phyloP scores from a whole-genome alignment of 2,113 vertebrate species.

The Ranitomeya variabilis region DNA sequence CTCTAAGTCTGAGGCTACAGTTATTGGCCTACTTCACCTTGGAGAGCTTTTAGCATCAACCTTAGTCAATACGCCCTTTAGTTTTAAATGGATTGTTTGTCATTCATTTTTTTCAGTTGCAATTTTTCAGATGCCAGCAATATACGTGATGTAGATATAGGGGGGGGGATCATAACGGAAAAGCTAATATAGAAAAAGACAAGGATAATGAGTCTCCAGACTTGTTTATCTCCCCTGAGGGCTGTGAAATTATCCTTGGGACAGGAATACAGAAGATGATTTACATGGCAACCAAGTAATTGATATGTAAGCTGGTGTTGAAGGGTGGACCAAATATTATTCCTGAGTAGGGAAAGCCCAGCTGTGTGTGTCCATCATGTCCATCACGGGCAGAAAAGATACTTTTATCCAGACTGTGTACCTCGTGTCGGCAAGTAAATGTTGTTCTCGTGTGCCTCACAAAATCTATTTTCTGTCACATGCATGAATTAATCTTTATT shows the following conservation, averaged over 20 bases:
- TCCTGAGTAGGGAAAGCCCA: not conserved
- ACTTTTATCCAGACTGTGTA: not conserved
- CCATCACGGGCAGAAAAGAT: not conserved
- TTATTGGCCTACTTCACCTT: no score
- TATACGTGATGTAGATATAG: no score
- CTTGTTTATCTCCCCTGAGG: not conserved
- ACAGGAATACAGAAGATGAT: not conserved
- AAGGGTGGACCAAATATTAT: constrained; percentile 3
- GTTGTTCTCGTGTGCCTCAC: no score
- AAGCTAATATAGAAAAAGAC: not conserved
- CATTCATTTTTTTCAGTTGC: no score
- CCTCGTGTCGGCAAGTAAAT: no score
- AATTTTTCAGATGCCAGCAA: no score
- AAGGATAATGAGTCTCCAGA: not conserved
- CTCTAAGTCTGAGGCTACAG: no score
- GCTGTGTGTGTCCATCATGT: not conserved
- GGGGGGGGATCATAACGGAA: no score
- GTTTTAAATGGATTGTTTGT: no score
- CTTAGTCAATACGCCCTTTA: no score
- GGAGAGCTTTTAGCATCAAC: no score
- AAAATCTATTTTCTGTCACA: not conserved
- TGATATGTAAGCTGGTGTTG: not conserved
- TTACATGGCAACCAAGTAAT: not conserved
- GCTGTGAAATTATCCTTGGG: not conserved
- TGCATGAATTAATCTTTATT: not conserved